phyloP scores from a whole-genome alignment of 1,140 invertebrate species.

The Dreissena polymorpha region DNA sequence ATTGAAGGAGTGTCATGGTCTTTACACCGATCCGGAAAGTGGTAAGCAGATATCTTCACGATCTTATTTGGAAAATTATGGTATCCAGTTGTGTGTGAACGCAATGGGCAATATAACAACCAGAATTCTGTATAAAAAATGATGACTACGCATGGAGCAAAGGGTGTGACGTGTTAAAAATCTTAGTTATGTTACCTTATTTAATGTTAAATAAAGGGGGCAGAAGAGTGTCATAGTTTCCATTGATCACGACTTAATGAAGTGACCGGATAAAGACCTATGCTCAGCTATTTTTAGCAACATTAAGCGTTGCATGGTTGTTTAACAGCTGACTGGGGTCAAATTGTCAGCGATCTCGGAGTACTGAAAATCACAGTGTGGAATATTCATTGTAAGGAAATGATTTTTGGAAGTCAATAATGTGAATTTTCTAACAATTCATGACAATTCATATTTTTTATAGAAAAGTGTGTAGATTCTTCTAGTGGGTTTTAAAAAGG shows the following conservation, averaged over 20 bases:
- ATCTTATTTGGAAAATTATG: not conserved
- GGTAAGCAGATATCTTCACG: constrained; percentile 73
- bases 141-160: constrained; percentile 47
- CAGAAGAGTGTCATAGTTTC: too few species aligned
- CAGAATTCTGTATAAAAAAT: constrained; percentile 14
- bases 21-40: constrained; percentile 82
- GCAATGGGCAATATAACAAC: constrained; percentile 6
- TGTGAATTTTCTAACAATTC: too few species aligned
- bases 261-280: constrained; percentile 52
- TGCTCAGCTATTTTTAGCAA: not conserved
- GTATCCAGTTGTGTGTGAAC: not conserved
- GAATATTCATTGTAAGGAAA: too few species aligned
- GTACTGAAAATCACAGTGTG: too few species aligned
- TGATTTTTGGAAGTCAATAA: too few species aligned
- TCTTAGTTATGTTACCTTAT: too few species aligned
- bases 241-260: constrained; percentile 14
- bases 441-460: too few species aligned
- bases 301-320: too few species aligned
- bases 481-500: too few species aligned
- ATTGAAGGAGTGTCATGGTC: constrained; percentile 82
- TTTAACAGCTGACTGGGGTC: constrained; percentile 56
- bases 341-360: not conserved
- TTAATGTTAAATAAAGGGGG: too few species aligned
- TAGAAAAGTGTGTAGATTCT: too few species aligned
- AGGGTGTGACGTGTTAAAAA: too few species aligned